Conservation (phyloP, 2,113 vertebrate species). For the Periophthalmodon schlosseri region DNA sequence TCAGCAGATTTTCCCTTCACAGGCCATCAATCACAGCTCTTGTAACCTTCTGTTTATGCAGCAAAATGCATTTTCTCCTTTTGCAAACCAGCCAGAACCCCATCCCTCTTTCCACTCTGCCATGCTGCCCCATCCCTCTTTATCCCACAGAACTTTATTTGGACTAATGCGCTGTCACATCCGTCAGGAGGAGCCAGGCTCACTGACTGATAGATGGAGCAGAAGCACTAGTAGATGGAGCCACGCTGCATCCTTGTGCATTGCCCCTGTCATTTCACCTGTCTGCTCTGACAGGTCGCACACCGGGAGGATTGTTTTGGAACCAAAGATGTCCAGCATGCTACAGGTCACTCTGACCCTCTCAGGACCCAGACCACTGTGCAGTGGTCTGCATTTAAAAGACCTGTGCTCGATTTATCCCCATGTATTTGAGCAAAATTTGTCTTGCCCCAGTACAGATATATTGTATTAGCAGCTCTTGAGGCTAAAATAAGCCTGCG, state of each 20-base stretch:
- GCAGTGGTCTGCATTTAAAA: not conserved
- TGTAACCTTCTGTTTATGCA: slow-evolving; percentile 45
- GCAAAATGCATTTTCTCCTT: slow-evolving; percentile 32
- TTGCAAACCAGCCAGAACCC: slow-evolving; percentile 16
- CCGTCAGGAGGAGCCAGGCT: slow-evolving; percentile 25
- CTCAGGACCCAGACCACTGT: not conserved
- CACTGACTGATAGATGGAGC: slow-evolving; percentile 44
- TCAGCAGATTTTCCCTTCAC: slow-evolving; percentile 34
- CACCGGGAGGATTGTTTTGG: slow-evolving; percentile 7
- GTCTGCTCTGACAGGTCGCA: not conserved
- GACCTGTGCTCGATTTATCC: too few relatives aligned
- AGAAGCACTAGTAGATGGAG: slow-evolving; percentile 28
- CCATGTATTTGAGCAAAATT: too few relatives aligned
- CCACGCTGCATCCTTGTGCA: not conserved
- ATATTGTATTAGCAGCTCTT: too few relatives aligned
- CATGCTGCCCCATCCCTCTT: slow-evolving; percentile 43
- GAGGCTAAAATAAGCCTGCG: too few relatives aligned
- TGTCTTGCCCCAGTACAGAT: too few relatives aligned
- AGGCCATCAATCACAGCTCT: slow-evolving; percentile 44
- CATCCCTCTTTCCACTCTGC: slow-evolving; percentile 7
- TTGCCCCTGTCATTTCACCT: slow-evolving; percentile 18
- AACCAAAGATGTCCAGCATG: slow-evolving; percentile 11
- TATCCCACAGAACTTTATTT: slow-evolving; percentile 57
- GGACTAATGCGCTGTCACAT: slow-evolving; percentile 54
- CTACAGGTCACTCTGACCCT: not conserved